Percentiles rank a stretch among this genome's conserved stretches.
Conservation (phyloP, 2,888 invertebrate genomes). For the Brenthis hecate region DNA sequence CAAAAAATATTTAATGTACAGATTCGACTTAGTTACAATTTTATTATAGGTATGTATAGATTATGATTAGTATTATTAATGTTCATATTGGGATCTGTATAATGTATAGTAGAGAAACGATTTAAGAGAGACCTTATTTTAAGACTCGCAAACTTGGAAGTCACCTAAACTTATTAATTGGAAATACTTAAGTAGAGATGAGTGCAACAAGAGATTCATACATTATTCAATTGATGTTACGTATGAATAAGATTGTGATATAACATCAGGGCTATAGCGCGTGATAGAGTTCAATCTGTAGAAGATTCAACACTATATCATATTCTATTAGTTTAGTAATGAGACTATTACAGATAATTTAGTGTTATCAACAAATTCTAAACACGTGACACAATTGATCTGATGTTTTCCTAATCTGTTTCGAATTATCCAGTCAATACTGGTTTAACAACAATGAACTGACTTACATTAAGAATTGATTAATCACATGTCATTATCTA, state of each 20-base stretch:
- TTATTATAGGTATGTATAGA: too few relatives aligned
- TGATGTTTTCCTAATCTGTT: constrained; percentile 22
- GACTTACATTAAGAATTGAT: too few relatives aligned
- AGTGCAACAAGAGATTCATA: background rate
- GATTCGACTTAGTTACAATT: too few relatives aligned
- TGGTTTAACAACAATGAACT: background rate
- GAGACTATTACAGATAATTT: constrained; percentile 32
- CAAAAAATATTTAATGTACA: too few relatives aligned
- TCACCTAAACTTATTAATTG: background rate
- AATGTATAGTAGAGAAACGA: too few relatives aligned
- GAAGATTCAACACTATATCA: constrained; percentile 7
- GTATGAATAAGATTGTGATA: constrained; percentile 12
- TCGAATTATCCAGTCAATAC: constrained; percentile 17
- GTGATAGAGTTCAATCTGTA: constrained; percentile 29
- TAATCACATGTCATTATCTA: too few relatives aligned
- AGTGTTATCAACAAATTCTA: constrained; percentile 27
- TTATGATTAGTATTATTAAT: too few relatives aligned
- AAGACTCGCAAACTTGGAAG: too few relatives aligned
- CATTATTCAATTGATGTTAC: constrained; percentile 8
- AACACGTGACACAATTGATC: constrained; percentile 11
- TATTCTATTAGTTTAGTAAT: constrained; percentile 27
- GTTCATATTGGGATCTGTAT: too few relatives aligned
- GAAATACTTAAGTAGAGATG: background rate
- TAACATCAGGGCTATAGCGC: constrained; percentile 22
- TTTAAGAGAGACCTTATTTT: too few relatives aligned